Evolutionary conservation across 1,140 invertebrate genomes (phyloP).

Genomic region (Phortica variegata): DNA sequence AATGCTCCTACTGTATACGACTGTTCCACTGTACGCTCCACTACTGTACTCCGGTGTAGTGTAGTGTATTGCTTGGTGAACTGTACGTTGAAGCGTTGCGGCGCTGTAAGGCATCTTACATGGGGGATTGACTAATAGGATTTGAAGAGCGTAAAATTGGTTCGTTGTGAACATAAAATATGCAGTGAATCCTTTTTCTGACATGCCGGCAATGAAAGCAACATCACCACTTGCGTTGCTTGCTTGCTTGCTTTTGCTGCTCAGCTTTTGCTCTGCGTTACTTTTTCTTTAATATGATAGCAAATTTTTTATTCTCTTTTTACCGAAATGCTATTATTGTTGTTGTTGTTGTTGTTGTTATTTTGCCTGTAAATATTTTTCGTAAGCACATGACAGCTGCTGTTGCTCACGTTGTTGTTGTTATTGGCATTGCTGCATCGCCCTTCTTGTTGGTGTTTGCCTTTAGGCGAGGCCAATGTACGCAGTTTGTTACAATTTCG

Average conservation of each 20-base stretch:
- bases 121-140: constrained; percentile 57
- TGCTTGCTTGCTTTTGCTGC: background rate
- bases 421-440: constrained; percentile 2
- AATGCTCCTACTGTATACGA: too few relatives aligned
- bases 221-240: constrained; percentile 8
- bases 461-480: constrained; percentile 39
- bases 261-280: too few relatives aligned
- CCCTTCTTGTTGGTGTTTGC: constrained; percentile 41
- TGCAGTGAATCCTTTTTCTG: constrained; percentile 57
- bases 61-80: too few relatives aligned
- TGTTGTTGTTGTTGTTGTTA: too few relatives aligned
- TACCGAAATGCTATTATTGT: too few relatives aligned
- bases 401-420: background rate
- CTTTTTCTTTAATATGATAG: constrained; percentile 55
- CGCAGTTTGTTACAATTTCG: constrained; percentile 54
- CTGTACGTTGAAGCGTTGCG: too few relatives aligned
- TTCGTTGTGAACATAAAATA: constrained; percentile 58
- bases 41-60: constrained; percentile 1
- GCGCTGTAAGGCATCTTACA: constrained; percentile 6
- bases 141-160: constrained; percentile 59
- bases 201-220: constrained; percentile 22
- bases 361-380: constrained; percentile 27
- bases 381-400: constrained; percentile 6
- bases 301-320: too few relatives aligned
- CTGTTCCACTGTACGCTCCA: too few relatives aligned